phyloP scores from a whole-genome alignment of 35 echinoderm and acorn worm species.

The Heliocidaris erythrogramma region DNA sequence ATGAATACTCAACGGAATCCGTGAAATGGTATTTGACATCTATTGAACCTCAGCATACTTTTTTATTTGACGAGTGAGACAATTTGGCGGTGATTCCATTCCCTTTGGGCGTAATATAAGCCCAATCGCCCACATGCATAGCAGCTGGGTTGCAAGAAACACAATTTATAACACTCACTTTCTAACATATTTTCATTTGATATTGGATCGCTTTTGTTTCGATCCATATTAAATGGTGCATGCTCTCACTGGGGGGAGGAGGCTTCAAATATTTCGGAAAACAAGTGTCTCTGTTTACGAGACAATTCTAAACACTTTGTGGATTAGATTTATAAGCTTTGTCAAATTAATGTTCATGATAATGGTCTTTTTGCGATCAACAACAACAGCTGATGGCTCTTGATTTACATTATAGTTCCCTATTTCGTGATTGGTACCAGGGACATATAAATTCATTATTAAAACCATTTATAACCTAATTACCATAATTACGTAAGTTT shows the following conservation, averaged over 20 bases:
- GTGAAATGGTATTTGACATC: neutral
- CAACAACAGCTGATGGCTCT: neutral
- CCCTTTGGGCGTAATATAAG: constrained; percentile 37
- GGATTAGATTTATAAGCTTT: neutral
- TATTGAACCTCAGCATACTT: constrained; percentile 1
- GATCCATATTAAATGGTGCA: constrained; percentile 15
- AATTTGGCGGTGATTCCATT: neutral
- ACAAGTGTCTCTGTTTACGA: neutral
- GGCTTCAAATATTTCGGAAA: neutral
- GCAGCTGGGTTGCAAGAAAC: neutral
- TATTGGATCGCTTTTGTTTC: constrained; percentile 18
- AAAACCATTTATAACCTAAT: neutral
- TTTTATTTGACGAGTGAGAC: neutral
- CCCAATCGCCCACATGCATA: constrained; percentile 3
- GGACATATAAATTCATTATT: neutral
- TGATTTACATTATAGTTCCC: neutral
- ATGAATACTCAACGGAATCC: neutral
- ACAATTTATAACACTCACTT: neutral
- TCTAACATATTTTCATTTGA: neutral
- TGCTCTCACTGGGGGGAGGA: neutral
- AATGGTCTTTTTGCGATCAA: neutral
- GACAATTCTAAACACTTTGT: neutral
- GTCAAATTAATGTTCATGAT: neutral
- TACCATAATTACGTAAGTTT: too few species aligned
- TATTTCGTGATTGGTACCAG: neutral